phyloP scores from a whole-genome alignment of 2,888 invertebrate species.

The Diloba caeruleocephala region DNA sequence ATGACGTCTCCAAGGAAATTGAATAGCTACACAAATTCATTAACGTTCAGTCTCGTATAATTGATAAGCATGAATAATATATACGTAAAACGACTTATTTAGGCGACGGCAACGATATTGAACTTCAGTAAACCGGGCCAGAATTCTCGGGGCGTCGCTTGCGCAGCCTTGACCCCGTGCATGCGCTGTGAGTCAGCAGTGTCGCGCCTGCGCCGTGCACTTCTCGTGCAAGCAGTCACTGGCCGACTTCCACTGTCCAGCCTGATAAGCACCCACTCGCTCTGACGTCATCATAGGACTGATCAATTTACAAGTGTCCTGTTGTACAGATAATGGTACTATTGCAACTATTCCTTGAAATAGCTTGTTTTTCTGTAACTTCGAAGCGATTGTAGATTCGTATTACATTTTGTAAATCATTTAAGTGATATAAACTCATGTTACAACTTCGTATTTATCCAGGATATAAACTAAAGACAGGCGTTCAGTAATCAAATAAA shows the following conservation, averaged over 20 bases:
- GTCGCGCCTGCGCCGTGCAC: constrained; percentile 58
- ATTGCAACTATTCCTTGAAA: constrained; percentile 33
- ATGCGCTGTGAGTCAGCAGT: constrained; percentile 67
- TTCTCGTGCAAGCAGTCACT: constrained; percentile 42
- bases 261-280: constrained; percentile 47
- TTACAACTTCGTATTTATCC: neutral
- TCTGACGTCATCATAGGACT: constrained; percentile 42
- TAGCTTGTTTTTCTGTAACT: constrained; percentile 14
- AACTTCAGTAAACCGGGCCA: constrained; percentile 76
- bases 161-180: constrained; percentile 75
- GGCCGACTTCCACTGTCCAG: constrained; percentile 40
- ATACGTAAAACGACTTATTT: constrained; percentile 48
- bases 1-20: neutral
- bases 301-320: constrained; percentile 36
- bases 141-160: constrained; percentile 63
- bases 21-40: neutral
- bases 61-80: constrained; percentile 24
- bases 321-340: constrained; percentile 15
- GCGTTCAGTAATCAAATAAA: no score
- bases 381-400: neutral
- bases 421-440: neutral
- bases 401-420: neutral
- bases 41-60: constrained; percentile 18
- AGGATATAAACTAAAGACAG: no score
- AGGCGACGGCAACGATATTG: constrained; percentile 65